Conservation (phyloP, 2,888 invertebrate species). For the Apodemia zela region DNA sequence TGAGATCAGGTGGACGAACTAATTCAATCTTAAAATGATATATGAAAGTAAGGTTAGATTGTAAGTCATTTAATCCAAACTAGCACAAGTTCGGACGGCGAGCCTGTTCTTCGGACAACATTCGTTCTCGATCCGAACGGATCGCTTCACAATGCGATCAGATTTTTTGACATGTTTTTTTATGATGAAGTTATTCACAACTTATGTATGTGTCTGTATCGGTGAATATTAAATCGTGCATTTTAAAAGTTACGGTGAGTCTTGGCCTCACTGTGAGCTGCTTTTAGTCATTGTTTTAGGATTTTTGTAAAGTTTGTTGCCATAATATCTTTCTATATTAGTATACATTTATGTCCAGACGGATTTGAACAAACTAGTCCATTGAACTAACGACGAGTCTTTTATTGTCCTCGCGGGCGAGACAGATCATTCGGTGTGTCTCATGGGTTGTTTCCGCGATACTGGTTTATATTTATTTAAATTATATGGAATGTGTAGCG, state of each 20-base stretch:
- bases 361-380: slow-evolving; percentile 79
- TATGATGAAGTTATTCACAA: slow-evolving; percentile 78
- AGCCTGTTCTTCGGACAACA: slow-evolving; percentile 31
- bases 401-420: slow-evolving; percentile 44
- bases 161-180: slow-evolving; percentile 78
- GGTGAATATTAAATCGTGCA: slow-evolving; percentile 79
- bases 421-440: slow-evolving; percentile 38
- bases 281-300: slow-evolving; percentile 81
- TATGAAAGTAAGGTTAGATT: slow-evolving; percentile 76
- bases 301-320: slow-evolving; percentile 80
- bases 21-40: slow-evolving; percentile 75
- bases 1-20: slow-evolving; percentile 75
- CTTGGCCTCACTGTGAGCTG: slow-evolving; percentile 68
- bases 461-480: slow-evolving; percentile 62
- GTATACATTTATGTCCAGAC: slow-evolving; percentile 74
- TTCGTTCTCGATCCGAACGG: slow-evolving; percentile 46
- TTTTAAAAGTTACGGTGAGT: slow-evolving; percentile 73
- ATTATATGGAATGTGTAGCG: slow-evolving; percentile 41
- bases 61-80: slow-evolving; percentile 80
- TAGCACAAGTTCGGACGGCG: slow-evolving; percentile 50
- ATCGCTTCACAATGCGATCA: slow-evolving; percentile 58
- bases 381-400: slow-evolving; percentile 57
- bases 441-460: slow-evolving; percentile 37
- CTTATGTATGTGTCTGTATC: slow-evolving; percentile 79
- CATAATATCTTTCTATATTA: slow-evolving; percentile 80